Base-by-base conservation (phyloP, 2,797 vertebrate species). In the Nyctibius grandis region DNA sequence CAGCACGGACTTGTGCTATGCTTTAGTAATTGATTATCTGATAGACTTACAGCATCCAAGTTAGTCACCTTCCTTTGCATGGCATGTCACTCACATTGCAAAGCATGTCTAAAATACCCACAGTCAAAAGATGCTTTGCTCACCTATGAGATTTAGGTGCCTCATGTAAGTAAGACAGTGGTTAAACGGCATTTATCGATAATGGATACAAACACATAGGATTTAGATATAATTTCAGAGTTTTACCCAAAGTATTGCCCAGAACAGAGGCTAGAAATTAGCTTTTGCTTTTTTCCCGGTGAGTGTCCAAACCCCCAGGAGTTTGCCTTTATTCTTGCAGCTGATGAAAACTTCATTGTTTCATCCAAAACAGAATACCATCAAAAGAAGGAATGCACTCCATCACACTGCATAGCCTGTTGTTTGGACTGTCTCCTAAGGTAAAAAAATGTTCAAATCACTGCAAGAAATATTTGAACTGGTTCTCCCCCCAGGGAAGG, bases 371-470 rank as follows among this genome's bases (percentile, higher is more conserved):
- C 11, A 50, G 38, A 48, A 73, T 78, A 34, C 9, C 31, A 34
- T 73, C 31, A 51, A 73, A 80, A 86, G 50, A 81, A 81, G 13
- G 21, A 47, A 73, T 57, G 9, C 21, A 69, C 50, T 53, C 53
- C 12, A 15, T 64, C 45, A 68, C 65, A 54, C 42, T 61, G 21
- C 36, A 67, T 29, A 57, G 19, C 16, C 33, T 85, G 45, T 38
- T 63, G n/a, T 78, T 88, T 90, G 15, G 5, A 38, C 20, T 79
- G 23, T 56, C 28, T 85, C 7, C 8, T 38, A 67, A 87, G 36
- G 51, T 47, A 59, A 91, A 95, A 89, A 69, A 53, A 29, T 21
- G 42, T 42, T 83, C 53, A 65, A 84, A 89, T 76, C n/a, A 45
- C 36, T 67, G 14, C 38, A 87, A 81, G 26, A 81, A 89, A 59